Base-by-base conservation (phyloP, 1,140 invertebrate genomes). In the Drosophila nannoptera region DNA sequence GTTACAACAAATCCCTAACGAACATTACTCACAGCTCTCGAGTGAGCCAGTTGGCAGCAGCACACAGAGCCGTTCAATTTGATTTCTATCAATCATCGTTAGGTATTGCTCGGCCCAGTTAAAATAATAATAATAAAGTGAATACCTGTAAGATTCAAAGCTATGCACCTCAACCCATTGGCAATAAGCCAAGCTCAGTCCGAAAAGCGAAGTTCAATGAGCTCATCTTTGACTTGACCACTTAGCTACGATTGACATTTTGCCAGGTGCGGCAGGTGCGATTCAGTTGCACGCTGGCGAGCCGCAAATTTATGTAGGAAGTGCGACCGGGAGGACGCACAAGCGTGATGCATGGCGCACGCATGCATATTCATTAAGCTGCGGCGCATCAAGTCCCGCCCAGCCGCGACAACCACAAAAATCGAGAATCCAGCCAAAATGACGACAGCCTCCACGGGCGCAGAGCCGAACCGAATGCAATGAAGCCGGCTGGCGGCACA, bases 301-400 rank as follows among this genome's bases (percentile, higher is more conserved):
- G 53, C 22, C 53, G 11, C 31, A 29, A 59, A 55, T 43, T 59
- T 46, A 22, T 36, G 9, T 9, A 52, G 6, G n/a, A 54, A 54
- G 31, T 11, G 33, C 40, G 8, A 16, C 33, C 4, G n/a, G 22
- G 61, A 42, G 36, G 7, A 29, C 22, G 22, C 33, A 36, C 49
- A 38, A 35, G 38, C 42, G 36, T 35, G 16, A 58, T 42, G 45
- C 62, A 71, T 72, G 72, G 12, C 2, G 40, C 40, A 61, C 68
- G 72, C 73, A 73, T 80, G 77, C 77, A 80, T 80, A 80, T 80
- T 80, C 77, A 80, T 80, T 75, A 73, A 73, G 80, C 59, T 69
- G 76, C 64, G 68, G 45, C 53, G 73, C 33, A 52, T 60, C 75
- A 76, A 66, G 36, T 16, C 16, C 52, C 22, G 56, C 56, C 42